Conservation (phyloP, 2,113 vertebrate genomes). For the Zosterops lateralis region DNA sequence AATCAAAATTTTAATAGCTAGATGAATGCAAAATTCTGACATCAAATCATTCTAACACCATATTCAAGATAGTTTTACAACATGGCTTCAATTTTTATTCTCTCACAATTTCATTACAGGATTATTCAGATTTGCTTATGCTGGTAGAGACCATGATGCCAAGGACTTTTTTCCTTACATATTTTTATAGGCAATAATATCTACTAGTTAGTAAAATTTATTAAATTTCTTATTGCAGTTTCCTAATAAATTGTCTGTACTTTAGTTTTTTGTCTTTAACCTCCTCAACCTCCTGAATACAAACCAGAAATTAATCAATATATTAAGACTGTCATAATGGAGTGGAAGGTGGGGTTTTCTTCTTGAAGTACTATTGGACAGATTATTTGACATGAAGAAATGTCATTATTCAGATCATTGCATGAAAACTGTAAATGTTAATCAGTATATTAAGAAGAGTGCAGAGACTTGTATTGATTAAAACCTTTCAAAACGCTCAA, state of each 20-base stretch:
- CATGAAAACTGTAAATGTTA: background rate
- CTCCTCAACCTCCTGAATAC: background rate
- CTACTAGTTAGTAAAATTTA: background rate
- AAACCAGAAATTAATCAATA: background rate
- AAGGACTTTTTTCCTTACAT: background rate
- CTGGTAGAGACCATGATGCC: background rate
- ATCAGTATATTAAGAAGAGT: background rate
- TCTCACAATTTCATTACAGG: background rate
- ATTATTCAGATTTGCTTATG: background rate
- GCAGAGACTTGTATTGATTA: background rate
- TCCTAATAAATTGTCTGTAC: background rate
- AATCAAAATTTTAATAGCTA: background rate
- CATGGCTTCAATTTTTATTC: background rate
- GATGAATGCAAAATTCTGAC: background rate
- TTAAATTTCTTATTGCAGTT: background rate
- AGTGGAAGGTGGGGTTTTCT: background rate
- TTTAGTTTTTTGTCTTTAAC: background rate
- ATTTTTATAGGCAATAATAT: background rate
- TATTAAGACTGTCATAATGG: background rate
- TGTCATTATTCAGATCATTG: background rate
- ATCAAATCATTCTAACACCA: rapidly evolving
- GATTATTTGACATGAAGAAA: background rate
- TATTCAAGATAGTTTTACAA: background rate
- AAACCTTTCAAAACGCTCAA: background rate
- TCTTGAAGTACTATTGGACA: background rate